Base-by-base conservation (phyloP, 2,888 invertebrate species). In the Polietes domitor region DNA sequence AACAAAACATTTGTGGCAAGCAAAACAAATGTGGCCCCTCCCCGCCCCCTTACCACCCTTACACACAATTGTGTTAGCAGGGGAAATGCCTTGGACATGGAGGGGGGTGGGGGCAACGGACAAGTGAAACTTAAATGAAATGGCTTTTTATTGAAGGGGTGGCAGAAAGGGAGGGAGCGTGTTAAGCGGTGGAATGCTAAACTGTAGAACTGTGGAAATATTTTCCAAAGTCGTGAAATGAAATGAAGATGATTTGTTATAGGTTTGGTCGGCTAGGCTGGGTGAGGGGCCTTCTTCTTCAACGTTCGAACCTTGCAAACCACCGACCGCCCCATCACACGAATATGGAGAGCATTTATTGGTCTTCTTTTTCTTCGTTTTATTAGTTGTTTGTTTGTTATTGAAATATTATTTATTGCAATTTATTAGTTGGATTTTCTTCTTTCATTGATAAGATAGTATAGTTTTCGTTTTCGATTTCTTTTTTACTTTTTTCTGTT, bases 381-480 rank as follows among this genome's bases (percentile, higher is more conserved):
- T 53, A 24, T 24, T 15, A 17, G 2, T 47, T 47, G 47, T 47
- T 47, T 32, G 32, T 32, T 58, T 58, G 58, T 26, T 68, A 43
- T 41, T 73, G 72, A 55, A 41, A 55, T 55, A 43, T 68, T 68
- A 68, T 73, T 73, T 73, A 73, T 73, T 41, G 43, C 73, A 73
- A 61, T 61, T 73, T 73, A 73, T 73, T 73, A 73, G 43, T 26
- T 73, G 58, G 73, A 73, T 41, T 73, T 50, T 61, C 43, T 19
- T 58, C 43, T 19, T 58, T 61, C 73, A 26, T 61, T 24, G 73
- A 73, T 73, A 73, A 73, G 68, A 68, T 68, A 68, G 41, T 26
- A 9, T 19, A 19, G 53, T 10, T 73, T 26, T 55, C 7, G 58
- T 58, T 73, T 15, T 43, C 58, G 58, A 58, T 58, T 58, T 24